Evolutionary conservation across 2,888 invertebrate species (phyloP).

Genomic region (Epinotia bilunana): DNA sequence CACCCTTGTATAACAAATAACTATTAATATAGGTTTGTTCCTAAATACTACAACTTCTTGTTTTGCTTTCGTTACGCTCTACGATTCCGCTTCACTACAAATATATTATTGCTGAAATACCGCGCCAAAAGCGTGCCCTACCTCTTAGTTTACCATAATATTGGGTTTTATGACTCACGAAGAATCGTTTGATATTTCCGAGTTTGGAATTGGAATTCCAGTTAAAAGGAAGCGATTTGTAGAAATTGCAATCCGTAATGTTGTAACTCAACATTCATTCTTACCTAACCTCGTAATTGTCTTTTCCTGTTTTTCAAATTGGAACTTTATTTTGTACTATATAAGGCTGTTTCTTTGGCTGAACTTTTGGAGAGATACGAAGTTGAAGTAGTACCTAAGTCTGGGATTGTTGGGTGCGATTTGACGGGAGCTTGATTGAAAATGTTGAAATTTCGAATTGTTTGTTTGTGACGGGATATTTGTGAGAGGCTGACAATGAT

Average conservation of each 20-base stretch:
- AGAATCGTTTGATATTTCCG: slow-evolving; percentile 39
- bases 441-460: slow-evolving; percentile 10
- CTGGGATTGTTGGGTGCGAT: slow-evolving; percentile 15
- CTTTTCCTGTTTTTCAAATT: background rate
- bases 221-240: slow-evolving; percentile 31
- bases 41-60: no score
- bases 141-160: slow-evolving; percentile 29
- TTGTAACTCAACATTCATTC: slow-evolving; percentile 8
- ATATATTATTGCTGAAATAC: background rate
- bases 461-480: background rate
- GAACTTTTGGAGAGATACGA: background rate
- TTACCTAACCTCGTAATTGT: slow-evolving; percentile 1
- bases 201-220: slow-evolving; percentile 38
- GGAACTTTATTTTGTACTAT: background rate
- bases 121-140: background rate
- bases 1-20: no score
- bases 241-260: slow-evolving; percentile 33
- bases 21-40: no score
- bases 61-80: no score
- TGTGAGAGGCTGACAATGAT: background rate
- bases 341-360: background rate
- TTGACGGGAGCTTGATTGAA: slow-evolving; percentile 21
- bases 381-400: background rate
- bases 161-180: slow-evolving; percentile 37
- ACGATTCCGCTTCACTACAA: no score